Percentiles rank a stretch among this genome's conserved stretches.
Conservation (phyloP, 2,797 vertebrate species). For the Paramormyrops hopkinsi region DNA sequence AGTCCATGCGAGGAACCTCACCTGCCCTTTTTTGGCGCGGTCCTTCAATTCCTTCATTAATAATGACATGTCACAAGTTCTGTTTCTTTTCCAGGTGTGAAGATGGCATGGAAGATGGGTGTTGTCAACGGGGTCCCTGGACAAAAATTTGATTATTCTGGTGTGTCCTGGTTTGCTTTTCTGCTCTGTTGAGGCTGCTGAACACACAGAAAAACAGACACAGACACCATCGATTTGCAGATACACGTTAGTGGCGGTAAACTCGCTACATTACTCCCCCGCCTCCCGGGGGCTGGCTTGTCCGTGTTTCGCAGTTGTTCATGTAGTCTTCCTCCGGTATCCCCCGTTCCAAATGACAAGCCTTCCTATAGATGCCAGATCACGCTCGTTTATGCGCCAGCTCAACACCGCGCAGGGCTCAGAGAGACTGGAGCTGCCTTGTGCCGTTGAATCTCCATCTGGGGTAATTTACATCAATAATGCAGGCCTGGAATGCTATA, state of each 20-base stretch:
- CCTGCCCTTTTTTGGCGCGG: not conserved
- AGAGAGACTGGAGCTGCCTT: not conserved
- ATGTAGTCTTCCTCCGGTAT: not conserved
- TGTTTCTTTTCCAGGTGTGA: not conserved
- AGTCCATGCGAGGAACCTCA: not conserved
- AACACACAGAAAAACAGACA: not conserved
- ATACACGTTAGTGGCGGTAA: not conserved
- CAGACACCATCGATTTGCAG: not conserved
- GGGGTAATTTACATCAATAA: conserved; percentile 15
- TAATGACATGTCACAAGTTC: not conserved
- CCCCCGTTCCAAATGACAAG: not conserved
- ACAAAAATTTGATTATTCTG: not conserved
- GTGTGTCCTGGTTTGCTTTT: not conserved
- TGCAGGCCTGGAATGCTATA: not conserved
- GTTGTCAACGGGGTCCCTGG: not conserved
- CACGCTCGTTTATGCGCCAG: not conserved
- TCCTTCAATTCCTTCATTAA: not conserved
- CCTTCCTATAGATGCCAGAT: not conserved
- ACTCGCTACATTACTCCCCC: not conserved
- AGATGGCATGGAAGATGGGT: not conserved
- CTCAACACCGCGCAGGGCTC: not conserved
- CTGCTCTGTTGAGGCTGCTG: not conserved
- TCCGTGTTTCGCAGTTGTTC: not conserved
- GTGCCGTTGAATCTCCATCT: not conserved
- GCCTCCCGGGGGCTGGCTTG: not conserved